Evolutionary conservation across 2,888 invertebrate genomes (phyloP), one percentile per base, ranked within the genome.

Genomic region (Diplolepis rosae): DNA sequence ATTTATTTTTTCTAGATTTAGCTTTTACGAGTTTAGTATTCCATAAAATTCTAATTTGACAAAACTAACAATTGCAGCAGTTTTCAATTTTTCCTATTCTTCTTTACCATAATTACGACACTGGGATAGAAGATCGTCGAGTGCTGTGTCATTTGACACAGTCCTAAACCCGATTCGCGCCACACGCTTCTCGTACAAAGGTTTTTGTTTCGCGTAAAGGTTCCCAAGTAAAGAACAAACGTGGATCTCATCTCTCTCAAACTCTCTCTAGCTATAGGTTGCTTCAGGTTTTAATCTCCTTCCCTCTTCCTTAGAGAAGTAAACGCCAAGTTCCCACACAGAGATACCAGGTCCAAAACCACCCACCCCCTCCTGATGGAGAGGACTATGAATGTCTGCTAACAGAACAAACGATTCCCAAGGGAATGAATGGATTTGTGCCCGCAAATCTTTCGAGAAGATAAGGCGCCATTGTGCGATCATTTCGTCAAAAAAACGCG

Each of bases 81-180:
- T n/a, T n/a, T n/a, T n/a, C n/a, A n/a, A n/a, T n/a, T n/a, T n/a
- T n/a, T n/a, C n/a, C n/a, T n/a, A n/a, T n/a, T n/a, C n/a, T n/a
- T n/a, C n/a, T n/a, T n/a, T n/a, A n/a, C n/a, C n/a, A n/a, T n/a
- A n/a, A n/a, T n/a, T n/a, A n/a, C n/a, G n/a, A n/a, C n/a, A n/a
- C n/a, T n/a, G 22, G 32, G 32, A 56, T 54, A 11, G 54, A 54
- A 32, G 56, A 56, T 24, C 22, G 13, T 32, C 2, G 18, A 4
- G 30, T 22, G 6, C 1, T 18, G 80, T 86, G 85, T 87, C 86
- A 88, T 87, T 88, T 88, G 88, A 87, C 88, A 87, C 87, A 88
- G 87, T 87, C 84, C 84, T 87, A 86, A 87, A 87, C 83, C 80
- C 82, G 83, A 87, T 87, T 88, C 84, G 86, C 84, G 85, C 82